Evolutionary conservation across 2,888 invertebrate genomes (phyloP).

Genomic region (Elmis aenea): DNA sequence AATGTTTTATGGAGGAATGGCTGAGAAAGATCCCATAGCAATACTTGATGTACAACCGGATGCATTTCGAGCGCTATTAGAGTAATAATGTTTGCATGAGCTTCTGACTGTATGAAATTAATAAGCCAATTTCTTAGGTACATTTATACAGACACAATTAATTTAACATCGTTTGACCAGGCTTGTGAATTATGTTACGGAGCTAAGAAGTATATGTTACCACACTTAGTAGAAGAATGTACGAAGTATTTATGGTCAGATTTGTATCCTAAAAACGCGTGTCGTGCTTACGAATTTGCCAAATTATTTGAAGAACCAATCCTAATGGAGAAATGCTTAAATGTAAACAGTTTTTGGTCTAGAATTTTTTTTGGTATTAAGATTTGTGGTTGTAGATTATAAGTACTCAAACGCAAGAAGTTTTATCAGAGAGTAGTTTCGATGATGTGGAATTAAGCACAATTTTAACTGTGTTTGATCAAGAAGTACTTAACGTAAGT

Average conservation of each 20-base stretch:
- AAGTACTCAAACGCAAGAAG: conserved; percentile 69
- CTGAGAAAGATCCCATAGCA: conserved; percentile 71
- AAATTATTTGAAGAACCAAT: conserved; percentile 77
- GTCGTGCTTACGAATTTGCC: conserved; percentile 81
- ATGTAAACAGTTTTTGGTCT: conserved; percentile 47
- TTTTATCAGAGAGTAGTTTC: conserved; percentile 70
- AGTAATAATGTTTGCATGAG: no score
- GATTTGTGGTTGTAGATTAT: conserved; percentile 57
- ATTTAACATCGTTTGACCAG: conserved; percentile 76
- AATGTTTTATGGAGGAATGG: conserved; percentile 82
- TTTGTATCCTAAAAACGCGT: conserved; percentile 73
- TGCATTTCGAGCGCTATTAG: conserved; percentile 74
- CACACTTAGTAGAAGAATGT: conserved; percentile 76
- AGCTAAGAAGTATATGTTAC: conserved; percentile 84
- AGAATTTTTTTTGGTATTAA: conserved; percentile 1
- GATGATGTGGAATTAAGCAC: conserved; percentile 73
- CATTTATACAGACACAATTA: conserved; percentile 77
- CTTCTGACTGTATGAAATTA: not conserved
- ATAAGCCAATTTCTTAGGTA: conserved; percentile 51
- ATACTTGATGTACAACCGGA: conserved; percentile 83
- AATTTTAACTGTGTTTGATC: conserved; percentile 68
- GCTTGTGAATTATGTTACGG: conserved; percentile 84
- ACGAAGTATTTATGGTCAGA: conserved; percentile 81
- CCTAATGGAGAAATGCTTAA: conserved; percentile 75
- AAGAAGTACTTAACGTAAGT: conserved; percentile 66